Evolutionary conservation across 2,797 vertebrate species (phyloP).

Genomic region (Hirundo rustica): DNA sequence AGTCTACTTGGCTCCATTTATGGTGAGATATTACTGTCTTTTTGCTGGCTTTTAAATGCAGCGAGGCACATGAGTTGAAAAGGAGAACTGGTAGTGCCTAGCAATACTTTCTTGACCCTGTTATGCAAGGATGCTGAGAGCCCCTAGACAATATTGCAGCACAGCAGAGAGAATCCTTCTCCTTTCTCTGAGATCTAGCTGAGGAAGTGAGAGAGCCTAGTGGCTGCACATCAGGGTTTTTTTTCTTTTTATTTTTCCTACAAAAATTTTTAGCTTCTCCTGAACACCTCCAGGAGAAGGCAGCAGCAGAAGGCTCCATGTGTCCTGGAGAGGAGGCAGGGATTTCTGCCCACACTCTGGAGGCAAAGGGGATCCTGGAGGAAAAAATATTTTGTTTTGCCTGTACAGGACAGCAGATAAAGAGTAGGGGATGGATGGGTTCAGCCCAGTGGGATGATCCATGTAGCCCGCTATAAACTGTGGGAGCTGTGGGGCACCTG

Average conservation of each 20-base stretch:
- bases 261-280: not conserved
- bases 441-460: not conserved
- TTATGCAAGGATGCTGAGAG: conserved; percentile 50
- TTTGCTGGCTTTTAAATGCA: not conserved
- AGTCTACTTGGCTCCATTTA: not conserved
- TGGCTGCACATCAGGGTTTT: not conserved
- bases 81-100: conserved; percentile 15
- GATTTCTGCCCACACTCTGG: rapidly evolving
- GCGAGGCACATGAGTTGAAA: not conserved
- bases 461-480: not conserved
- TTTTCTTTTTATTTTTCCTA: not conserved
- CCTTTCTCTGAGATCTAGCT: conserved; percentile 28
- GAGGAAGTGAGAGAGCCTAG: conserved; percentile 52
- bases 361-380: not conserved
- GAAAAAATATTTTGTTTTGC: not conserved
- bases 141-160: conserved; percentile 17
- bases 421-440: not conserved
- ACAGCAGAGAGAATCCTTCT: conserved; percentile 41
- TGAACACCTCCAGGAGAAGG: not conserved
- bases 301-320: not conserved
- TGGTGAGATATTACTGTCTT: not conserved
- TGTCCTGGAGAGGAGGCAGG: rapidly evolving
- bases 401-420: not conserved
- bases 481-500: not conserved
- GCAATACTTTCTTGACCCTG: conserved; percentile 23